Base-by-base conservation (phyloP, 2,797 vertebrate genomes). In the Parauchenoglanis punctatus region DNA sequence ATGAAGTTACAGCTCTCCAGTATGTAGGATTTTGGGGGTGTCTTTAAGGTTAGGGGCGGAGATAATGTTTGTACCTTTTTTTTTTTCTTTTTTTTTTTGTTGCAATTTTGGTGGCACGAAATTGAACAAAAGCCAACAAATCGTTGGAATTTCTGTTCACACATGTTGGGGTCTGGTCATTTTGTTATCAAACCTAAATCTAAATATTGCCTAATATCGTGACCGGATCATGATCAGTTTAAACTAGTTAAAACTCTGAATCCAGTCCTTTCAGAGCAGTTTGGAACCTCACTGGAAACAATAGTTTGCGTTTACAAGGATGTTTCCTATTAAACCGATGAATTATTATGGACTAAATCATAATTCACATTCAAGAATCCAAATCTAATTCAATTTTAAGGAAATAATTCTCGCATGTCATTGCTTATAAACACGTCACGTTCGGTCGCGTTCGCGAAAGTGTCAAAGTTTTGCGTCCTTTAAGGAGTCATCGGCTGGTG, bases 401-500 rank as follows among this genome's bases (percentile, higher is more conserved):
- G 10, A 2, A 8, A 72, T 20, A 8, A 40, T 72, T 72, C 28
- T 75, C 1, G 40, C 23, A 4, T 54, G 12, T 28, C 28, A 15
- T 0, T 20, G 6, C 44, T 81, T 15, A 18, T 28, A 11, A 80
- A 63, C 25, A 49, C 80, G 18, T 28, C 40, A 6, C 35, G 2
- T 81, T 20, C 13, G 12, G 18, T 28, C 40, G 6, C 35, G 2
- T 81, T 20, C 13, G 12, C 35, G 46, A n/a, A 49, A 25, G 20
- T 35, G 17, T 7, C 67, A 77, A 61, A 61, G 83, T 88, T 89
- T 81, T 44, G 72, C 73, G 54, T 56, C 80, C 83, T n/a, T 67
- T 44, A 86, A 82, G 84, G 63, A 87, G 82, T 88, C 88, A 72
- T 76, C 70, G 88, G 68, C 77, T 20, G 70, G 89, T 72, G 85